Evolutionary conservation across 2,888 invertebrate genomes (phyloP).

Genomic region (Acanthosepion esculentum): DNA sequence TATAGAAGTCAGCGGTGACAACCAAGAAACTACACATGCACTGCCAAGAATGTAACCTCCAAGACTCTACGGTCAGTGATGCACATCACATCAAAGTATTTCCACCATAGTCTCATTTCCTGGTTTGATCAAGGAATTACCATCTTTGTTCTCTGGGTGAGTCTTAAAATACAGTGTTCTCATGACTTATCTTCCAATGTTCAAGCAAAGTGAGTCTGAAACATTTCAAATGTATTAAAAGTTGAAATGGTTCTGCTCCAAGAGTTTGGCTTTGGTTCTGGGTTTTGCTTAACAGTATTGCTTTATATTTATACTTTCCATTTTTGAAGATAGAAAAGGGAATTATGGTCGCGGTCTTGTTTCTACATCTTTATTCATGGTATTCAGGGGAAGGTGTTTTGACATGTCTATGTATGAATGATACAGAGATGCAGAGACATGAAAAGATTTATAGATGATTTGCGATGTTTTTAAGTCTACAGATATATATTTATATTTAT

Average conservation of each 20-base stretch:
- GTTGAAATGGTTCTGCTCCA: background rate
- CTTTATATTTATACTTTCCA: background rate
- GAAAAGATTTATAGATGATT: too few relatives aligned
- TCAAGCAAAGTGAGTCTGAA: background rate
- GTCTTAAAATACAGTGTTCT: background rate
- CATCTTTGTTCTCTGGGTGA: background rate
- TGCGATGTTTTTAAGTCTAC: too few relatives aligned
- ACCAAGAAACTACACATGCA: background rate
- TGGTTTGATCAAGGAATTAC: background rate
- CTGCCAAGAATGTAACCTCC: background rate
- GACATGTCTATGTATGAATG: background rate
- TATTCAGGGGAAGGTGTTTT: background rate
- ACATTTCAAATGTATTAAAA: background rate
- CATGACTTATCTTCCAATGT: background rate
- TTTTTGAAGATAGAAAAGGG: background rate
- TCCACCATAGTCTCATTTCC: background rate
- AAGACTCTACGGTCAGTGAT: background rate
- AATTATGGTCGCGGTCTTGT: background rate
- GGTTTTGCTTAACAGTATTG: too few relatives aligned
- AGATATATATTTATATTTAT: too few relatives aligned
- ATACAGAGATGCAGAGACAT: too few relatives aligned
- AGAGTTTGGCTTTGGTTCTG: background rate
- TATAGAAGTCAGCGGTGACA: background rate
- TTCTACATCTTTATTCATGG: background rate
- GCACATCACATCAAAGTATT: background rate